phyloP scores from a whole-genome alignment of 2,113 vertebrate species.

The Oreochromis spilurus region DNA sequence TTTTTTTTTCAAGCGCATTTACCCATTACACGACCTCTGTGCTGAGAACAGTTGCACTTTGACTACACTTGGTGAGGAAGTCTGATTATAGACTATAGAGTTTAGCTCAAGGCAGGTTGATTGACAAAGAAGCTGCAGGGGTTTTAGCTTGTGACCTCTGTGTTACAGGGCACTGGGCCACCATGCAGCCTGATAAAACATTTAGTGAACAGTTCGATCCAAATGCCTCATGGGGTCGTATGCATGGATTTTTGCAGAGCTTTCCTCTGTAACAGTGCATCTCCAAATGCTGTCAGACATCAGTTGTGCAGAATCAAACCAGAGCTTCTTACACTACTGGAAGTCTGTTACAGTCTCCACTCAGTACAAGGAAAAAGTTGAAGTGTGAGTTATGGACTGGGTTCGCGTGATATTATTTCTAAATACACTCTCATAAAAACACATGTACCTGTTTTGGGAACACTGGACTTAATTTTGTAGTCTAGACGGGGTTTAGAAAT shows the following conservation, averaged over 20 bases:
- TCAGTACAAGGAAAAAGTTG: background rate
- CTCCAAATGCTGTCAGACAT: background rate
- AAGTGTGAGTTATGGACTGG: background rate
- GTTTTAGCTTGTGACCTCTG: background rate
- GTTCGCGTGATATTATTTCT: background rate
- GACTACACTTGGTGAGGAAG: background rate
- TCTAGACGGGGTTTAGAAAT: slow-evolving; percentile 26
- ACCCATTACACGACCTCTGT: background rate
- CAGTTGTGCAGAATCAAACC: background rate
- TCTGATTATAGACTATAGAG: background rate
- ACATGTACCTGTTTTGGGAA: background rate
- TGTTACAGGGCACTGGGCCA: background rate
- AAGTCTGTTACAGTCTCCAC: background rate
- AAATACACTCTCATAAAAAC: background rate
- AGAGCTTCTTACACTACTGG: background rate
- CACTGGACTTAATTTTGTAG: background rate
- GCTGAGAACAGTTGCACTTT: background rate
- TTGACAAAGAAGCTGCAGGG: slow-evolving; percentile 2
- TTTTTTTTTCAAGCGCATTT: background rate
- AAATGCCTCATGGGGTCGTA: background rate
- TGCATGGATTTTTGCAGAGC: background rate
- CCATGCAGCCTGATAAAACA: background rate
- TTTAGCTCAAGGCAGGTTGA: background rate
- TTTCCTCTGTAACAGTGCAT: background rate
- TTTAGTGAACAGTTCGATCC: background rate